phyloP scores from a whole-genome alignment of 1,140 invertebrate genomes.

The Pseudomyrmex pallidus region DNA sequence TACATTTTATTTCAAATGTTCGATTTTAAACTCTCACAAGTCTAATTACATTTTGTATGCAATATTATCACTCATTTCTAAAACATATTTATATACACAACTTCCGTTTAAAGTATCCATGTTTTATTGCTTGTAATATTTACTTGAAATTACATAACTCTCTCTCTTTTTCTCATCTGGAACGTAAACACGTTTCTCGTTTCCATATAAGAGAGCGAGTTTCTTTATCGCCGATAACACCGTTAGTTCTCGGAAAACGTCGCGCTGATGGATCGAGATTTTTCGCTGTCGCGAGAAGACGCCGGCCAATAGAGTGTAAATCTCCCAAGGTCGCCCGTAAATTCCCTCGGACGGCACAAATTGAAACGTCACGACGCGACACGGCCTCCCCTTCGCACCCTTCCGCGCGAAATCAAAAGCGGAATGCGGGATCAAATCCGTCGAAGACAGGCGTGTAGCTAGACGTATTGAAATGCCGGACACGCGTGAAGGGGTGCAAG shows the following conservation, averaged over 20 bases:
- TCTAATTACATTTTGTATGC: too few species aligned
- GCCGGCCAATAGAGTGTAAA: constrained; percentile 9
- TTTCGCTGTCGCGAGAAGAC: not conserved
- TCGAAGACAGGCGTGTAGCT: constrained; percentile 49
- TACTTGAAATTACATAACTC: too few species aligned
- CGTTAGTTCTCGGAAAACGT: too few species aligned
- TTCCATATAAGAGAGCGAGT: too few species aligned
- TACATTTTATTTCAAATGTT: not conserved
- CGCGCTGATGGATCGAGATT: constrained; percentile 7
- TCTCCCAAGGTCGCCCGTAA: constrained; percentile 23
- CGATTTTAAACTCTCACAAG: too few species aligned
- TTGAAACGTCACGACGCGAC: constrained; percentile 42
- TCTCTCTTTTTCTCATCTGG: too few species aligned
- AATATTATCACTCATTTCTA: too few species aligned
- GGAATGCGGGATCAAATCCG: constrained; percentile 59
- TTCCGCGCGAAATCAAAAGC: constrained; percentile 69
- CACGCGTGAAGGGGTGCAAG: constrained; percentile 62
- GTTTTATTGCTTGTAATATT: too few species aligned
- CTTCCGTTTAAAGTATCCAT: too few species aligned
- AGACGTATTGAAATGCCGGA: constrained; percentile 70
- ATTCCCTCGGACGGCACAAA: constrained; percentile 29
- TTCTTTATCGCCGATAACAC: too few species aligned
- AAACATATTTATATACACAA: too few species aligned
- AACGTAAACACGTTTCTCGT: too few species aligned
- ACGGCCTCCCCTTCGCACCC: constrained; percentile 43